phyloP scores from a whole-genome alignment of 2,113 vertebrate species.

The Misgurnus anguillicaudatus region DNA sequence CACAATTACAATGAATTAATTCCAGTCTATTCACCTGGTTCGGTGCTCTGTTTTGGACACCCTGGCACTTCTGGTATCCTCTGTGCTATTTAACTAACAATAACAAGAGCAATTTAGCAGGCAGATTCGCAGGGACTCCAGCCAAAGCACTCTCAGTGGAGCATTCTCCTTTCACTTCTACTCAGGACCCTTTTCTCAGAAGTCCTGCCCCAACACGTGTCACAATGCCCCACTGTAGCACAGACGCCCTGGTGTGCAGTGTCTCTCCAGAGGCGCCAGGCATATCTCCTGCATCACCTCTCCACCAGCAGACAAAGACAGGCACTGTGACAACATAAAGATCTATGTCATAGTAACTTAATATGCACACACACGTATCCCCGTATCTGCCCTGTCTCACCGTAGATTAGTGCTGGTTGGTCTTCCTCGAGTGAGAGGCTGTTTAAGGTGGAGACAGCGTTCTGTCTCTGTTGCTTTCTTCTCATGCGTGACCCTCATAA shows the following conservation, averaged over 20 bases:
- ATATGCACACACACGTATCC: conserved; percentile 58
- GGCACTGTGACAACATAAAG: conserved; percentile 61
- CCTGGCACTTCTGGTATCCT: conserved; percentile 41
- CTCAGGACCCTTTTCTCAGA: conserved; percentile 64
- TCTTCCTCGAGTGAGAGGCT: conserved; percentile 28
- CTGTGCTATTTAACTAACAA: conserved; percentile 59
- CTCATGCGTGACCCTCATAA: conserved; percentile 38
- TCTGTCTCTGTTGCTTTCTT: conserved; percentile 59
- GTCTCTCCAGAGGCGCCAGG: conserved; percentile 67
- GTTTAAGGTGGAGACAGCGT: conserved; percentile 43
- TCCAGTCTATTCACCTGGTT: conserved; percentile 49
- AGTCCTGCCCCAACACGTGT: conserved; percentile 61
- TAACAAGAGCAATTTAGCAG: conserved; percentile 63
- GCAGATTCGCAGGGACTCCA: conserved; percentile 57
- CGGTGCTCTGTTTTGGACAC: conserved; percentile 47
- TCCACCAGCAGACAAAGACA: conserved; percentile 67
- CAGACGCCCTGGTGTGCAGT: conserved; percentile 51
- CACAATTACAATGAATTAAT: neutral
- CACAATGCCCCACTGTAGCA: conserved; percentile 70
- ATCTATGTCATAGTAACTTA: conserved; percentile 75
- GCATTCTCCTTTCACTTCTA: conserved; percentile 55
- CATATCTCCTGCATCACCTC: conserved; percentile 75
- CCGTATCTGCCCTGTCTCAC: conserved; percentile 49
- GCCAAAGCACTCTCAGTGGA: conserved; percentile 47
- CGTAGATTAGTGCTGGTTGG: conserved; percentile 38